Evolutionary conservation across 2,113 vertebrate genomes (phyloP).

Genomic region (Pedetes capensis): DNA sequence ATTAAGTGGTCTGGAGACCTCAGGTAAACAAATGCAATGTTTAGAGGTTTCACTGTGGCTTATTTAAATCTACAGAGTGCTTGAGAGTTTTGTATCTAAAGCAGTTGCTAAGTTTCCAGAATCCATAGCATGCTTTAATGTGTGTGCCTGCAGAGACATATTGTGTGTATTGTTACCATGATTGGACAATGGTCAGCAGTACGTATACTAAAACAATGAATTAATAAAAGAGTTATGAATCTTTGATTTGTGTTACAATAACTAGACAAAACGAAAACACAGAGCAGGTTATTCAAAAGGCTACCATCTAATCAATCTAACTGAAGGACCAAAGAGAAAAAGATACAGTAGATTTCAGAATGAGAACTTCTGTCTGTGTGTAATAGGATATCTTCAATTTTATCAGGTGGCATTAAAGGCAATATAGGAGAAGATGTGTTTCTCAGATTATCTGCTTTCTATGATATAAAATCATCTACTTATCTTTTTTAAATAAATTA

Average conservation of each 20-base stretch:
- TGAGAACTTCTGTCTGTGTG: neutral
- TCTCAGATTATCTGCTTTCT: neutral
- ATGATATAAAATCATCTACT: neutral
- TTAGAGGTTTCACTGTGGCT: neutral
- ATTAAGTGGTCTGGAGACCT: neutral
- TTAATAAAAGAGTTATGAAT: neutral
- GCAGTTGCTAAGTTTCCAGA: neutral
- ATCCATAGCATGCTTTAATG: neutral
- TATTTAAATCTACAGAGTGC: neutral
- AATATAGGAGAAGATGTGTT: neutral
- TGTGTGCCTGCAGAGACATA: neutral
- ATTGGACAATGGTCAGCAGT: neutral
- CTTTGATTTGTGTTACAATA: neutral
- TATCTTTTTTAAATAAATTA: neutral
- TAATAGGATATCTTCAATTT: neutral
- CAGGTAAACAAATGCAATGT: neutral
- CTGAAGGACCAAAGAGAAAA: neutral
- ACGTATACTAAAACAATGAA: neutral
- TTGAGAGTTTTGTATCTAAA: neutral
- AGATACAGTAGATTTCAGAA: neutral
- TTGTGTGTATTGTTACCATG: neutral
- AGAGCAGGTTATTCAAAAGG: neutral
- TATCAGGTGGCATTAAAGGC: neutral
- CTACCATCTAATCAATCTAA: neutral
- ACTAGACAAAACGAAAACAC: neutral